Evolutionary conservation across 2,797 vertebrate genomes (phyloP).

Genomic region (Gymnoscopelus braueri): DNA sequence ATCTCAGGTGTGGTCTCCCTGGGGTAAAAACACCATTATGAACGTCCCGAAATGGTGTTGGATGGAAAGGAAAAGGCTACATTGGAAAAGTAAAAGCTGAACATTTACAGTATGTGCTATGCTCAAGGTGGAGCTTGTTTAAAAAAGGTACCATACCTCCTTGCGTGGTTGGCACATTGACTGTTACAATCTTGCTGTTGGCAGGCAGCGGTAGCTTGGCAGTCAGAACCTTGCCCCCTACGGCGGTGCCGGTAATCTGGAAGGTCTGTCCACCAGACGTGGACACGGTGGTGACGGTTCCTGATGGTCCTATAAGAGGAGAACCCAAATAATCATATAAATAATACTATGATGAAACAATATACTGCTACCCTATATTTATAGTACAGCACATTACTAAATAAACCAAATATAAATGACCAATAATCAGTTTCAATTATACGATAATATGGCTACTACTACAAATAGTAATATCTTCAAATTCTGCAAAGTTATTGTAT

Average conservation of each 20-base stretch:
- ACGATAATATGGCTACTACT: too few species aligned
- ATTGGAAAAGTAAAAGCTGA: slow-evolving; percentile 24
- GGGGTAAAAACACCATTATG: slow-evolving; percentile 48
- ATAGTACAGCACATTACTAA: too few species aligned
- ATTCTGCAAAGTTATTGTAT: too few species aligned
- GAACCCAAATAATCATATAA: slow-evolving; percentile 6
- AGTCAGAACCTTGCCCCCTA: slow-evolving; percentile 95
- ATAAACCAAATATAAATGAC: too few species aligned
- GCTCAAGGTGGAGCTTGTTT: slow-evolving; percentile 40
- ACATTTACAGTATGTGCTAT: background rate
- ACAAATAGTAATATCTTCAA: too few species aligned
- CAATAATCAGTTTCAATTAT: too few species aligned
- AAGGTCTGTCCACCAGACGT: slow-evolving; percentile 93
- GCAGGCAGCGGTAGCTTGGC: slow-evolving; percentile 94
- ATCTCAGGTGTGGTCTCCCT: slow-evolving; percentile 29
- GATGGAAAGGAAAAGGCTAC: slow-evolving; percentile 34
- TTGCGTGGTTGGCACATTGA: slow-evolving; percentile 96
- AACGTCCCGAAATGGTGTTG: slow-evolving; percentile 13
- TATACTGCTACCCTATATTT: background rate
- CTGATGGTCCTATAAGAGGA: slow-evolving; percentile 77
- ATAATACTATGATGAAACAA: background rate
- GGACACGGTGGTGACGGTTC: slow-evolving; percentile 87
- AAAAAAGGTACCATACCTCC: slow-evolving; percentile 85
- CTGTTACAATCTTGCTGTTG: slow-evolving; percentile 99
- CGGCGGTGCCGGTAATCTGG: slow-evolving; percentile 94